phyloP scores from a whole-genome alignment of 2,797 vertebrate species.

The Emys orbicularis region DNA sequence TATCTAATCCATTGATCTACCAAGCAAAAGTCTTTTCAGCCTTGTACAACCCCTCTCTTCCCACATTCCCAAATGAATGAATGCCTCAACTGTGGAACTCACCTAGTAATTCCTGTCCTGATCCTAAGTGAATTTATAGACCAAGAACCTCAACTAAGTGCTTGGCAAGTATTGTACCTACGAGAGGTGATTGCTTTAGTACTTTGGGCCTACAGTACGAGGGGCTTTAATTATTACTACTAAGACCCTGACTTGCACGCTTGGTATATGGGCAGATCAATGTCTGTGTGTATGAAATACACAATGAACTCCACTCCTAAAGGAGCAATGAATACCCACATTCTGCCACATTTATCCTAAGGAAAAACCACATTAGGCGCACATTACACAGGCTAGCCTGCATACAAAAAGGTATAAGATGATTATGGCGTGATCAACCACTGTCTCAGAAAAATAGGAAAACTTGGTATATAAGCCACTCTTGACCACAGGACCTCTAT shows the following conservation, averaged over 20 bases:
- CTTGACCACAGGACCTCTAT: not conserved
- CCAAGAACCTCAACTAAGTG: not conserved
- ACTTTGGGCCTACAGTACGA: not conserved
- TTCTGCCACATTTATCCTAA: not conserved
- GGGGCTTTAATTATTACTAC: not conserved
- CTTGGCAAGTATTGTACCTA: not conserved
- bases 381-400: not conserved
- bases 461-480: not conserved
- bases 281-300: not conserved
- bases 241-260: not conserved
- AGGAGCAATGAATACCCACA: fast-evolving
- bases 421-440: not conserved
- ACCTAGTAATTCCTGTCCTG: not conserved
- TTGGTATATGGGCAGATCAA: not conserved
- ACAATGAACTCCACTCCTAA: not conserved
- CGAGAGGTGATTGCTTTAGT: not conserved
- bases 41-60: not conserved
- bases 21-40: not conserved
- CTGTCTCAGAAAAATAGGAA: not conserved
- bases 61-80: not conserved
- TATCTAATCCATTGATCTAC: not conserved
- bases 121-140: not conserved
- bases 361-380: not conserved
- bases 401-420: not conserved
- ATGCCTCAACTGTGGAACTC: fast-evolving